Conservation (phyloP, 1,140 invertebrate species). For the Copidosoma floridanum region DNA sequence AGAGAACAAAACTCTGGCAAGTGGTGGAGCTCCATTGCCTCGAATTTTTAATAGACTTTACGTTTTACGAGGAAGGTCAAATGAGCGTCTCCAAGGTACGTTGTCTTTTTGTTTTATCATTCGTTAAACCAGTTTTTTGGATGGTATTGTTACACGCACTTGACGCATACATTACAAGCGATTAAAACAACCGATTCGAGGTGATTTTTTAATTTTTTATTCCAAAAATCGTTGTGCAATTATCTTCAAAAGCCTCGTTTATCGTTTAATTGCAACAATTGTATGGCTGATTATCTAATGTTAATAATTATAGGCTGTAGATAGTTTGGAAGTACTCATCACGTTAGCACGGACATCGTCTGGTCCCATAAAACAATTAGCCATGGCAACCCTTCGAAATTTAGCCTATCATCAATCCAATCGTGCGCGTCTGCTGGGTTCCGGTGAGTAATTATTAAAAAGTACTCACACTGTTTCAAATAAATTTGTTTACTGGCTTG, state of each 20-base stretch:
- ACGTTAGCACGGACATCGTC: slow-evolving; percentile 40
- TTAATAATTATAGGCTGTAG: slow-evolving; percentile 35
- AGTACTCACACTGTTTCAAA: too few relatives aligned
- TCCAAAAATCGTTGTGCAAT: too few relatives aligned
- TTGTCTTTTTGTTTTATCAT: too few relatives aligned
- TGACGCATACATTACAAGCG: too few relatives aligned
- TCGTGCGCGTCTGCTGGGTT: slow-evolving; percentile 43
- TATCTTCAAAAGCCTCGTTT: too few relatives aligned
- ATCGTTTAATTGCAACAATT: too few relatives aligned
- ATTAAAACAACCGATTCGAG: too few relatives aligned
- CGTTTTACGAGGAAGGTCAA: slow-evolving; percentile 53
- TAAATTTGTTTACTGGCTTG: too few relatives aligned
- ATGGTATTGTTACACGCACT: too few relatives aligned
- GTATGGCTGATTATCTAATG: too few relatives aligned
- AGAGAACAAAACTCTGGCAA: slow-evolving; percentile 44
- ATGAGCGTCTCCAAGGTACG: slow-evolving; percentile 47
- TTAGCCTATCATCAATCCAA: slow-evolving; percentile 45
- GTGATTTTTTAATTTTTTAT: too few relatives aligned
- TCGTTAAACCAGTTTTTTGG: too few relatives aligned
- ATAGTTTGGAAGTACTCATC: slow-evolving; percentile 46
- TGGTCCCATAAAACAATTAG: slow-evolving; percentile 38
- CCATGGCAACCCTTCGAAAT: slow-evolving; percentile 47
- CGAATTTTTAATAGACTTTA: slow-evolving; percentile 52
- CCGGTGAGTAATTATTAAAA: slow-evolving; percentile 32
- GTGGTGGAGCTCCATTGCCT: slow-evolving; percentile 47